These are phyloP conservation scores for Agrochola lychnidis DNA, from an alignment of 2,888 invertebrate genomes.

Conservation along the genomic window DNA sequence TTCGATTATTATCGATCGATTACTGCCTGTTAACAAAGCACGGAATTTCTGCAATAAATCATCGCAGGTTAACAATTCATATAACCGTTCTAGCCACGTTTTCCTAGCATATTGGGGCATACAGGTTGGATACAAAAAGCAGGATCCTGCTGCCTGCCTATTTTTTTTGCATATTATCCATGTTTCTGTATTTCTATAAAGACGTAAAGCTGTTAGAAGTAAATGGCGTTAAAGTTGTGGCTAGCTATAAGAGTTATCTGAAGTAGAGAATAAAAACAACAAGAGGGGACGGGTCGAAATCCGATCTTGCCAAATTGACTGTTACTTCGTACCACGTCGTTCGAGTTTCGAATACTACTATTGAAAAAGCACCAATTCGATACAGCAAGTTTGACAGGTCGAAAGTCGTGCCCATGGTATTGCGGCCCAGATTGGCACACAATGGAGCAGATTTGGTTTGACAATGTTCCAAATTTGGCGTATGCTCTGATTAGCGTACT, in stretches of 20 bases:
- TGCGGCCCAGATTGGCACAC: constrained; percentile 64
- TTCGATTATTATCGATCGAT: constrained; percentile 36
- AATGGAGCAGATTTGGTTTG: constrained; percentile 66
- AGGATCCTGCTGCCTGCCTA: neutral
- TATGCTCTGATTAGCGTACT: constrained; percentile 55
- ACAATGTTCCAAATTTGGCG: constrained; percentile 65
- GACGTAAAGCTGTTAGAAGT: neutral
- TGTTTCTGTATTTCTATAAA: neutral
- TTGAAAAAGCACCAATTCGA: constrained; percentile 44
- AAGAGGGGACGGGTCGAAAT: too few relatives aligned
- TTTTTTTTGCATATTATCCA: neutral
- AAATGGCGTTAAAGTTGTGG: neutral
- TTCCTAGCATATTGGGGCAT: neutral
- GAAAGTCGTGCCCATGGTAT: constrained; percentile 57
- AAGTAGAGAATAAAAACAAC: neutral
- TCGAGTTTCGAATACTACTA: constrained; percentile 9
- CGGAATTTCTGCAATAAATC: constrained; percentile 21
- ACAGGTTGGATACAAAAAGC: neutral
- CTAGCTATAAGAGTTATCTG: neutral
- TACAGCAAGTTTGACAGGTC: constrained; percentile 40
- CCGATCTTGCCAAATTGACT: neutral
- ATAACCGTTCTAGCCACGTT: neutral
- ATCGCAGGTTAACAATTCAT: constrained; percentile 12
- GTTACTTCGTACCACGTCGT: constrained; percentile 13
- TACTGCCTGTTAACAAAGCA: constrained; percentile 1